Conservation (phyloP, 2,888 invertebrate genomes). For the Vesta saturnalis region DNA sequence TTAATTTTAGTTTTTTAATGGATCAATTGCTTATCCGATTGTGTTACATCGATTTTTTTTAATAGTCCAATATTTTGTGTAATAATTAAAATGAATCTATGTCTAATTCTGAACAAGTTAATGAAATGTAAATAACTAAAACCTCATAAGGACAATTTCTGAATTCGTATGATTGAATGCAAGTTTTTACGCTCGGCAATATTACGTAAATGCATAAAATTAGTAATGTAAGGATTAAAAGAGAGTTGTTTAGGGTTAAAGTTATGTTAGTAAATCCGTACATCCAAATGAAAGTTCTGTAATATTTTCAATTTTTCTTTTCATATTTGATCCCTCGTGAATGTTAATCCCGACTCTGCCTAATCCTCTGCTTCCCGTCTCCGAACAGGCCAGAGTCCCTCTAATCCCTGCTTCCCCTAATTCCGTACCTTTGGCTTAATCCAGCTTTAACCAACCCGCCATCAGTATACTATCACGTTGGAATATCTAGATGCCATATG, state of each 20-base stretch:
- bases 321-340: conserved; percentile 59
- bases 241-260: background rate
- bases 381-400: conserved; percentile 59
- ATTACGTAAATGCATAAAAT: too few relatives aligned
- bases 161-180: too few relatives aligned
- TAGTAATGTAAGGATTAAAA: too few relatives aligned
- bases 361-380: conserved; percentile 62
- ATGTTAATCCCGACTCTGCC: conserved; percentile 60
- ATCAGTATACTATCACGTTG: conserved; percentile 52
- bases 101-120: too few relatives aligned
- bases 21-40: too few relatives aligned
- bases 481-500: conserved; percentile 52
- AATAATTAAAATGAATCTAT: too few relatives aligned
- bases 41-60: too few relatives aligned
- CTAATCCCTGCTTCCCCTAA: conserved; percentile 63
- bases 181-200: too few relatives aligned
- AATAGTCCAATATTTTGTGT: too few relatives aligned
- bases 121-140: too few relatives aligned
- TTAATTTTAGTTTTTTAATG: too few relatives aligned
- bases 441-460: conserved; percentile 63
- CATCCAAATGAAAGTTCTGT: conserved; percentile 25
- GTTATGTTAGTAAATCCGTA: background rate
- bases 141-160: too few relatives aligned
- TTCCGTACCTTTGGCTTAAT: conserved; percentile 64
- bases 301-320: conserved; percentile 54